Base-by-base conservation (phyloP, 2,797 vertebrate genomes). In the Ctenopoma kingsleyae region DNA sequence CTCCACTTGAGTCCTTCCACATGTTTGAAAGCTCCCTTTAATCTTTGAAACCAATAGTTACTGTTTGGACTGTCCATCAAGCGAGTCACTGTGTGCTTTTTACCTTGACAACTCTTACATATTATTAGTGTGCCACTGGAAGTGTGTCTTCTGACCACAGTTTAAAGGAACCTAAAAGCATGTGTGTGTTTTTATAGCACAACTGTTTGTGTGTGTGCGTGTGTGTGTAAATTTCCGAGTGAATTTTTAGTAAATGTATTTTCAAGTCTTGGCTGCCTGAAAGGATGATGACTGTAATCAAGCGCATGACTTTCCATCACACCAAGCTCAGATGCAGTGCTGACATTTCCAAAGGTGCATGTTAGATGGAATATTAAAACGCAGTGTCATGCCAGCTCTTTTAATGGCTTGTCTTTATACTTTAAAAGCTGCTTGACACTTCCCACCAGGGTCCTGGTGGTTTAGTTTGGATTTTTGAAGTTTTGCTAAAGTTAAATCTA, bases 271-370 rank as follows among this genome's bases (percentile, higher is more conserved):
- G 55, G 53, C 32, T 52, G 43, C 40, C 40, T 81, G 74, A 87
- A 82, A 83, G 68, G 75, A 87, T 87, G 87, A 89, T 87, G 80
- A 83, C 86, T 85, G 81, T 89, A 91, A 89, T 91, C 88, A 87
- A 81, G 64, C 51, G 0, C 55, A n/a, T 68, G 71, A 74, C 78
- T 81, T 81, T 85, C 78, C 59, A 78, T 85, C 85, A 80, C 77
- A 67, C 35, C 40, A 9, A 63, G 76, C 81, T 78, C 76, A 74
- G 78, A 87, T 62, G 80, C 67, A 64, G 70, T 61, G 11, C 63
- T 89, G 89, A 87, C 87, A 89, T 91, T 90, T 91, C 57, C 67
- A 78, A 88, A 86, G 80, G 85, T 87, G 74, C 68, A 10, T 15
- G 56, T 63, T 11, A 67, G 86, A 81, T 80, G 82, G 84, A 88